Base-by-base conservation (phyloP, 2,888 invertebrate species). In the Mythimna loreyi region DNA sequence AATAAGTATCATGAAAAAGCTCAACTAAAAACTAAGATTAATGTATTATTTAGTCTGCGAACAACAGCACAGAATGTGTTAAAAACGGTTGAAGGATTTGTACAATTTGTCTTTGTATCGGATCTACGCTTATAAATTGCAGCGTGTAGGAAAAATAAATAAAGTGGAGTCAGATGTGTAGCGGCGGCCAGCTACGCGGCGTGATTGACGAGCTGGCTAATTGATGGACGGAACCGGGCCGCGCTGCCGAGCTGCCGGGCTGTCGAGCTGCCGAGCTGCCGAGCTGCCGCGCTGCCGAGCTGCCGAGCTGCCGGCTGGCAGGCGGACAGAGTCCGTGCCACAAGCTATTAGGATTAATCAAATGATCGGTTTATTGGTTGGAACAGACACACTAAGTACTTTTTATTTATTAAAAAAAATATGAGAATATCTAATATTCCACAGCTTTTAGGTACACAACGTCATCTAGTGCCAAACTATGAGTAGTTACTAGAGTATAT, bases 91-190 rank as follows among this genome's bases (percentile, higher is more conserved):
- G 43, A 67, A 55, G 28, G 55, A 56, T 57, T 75, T 40, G 25
- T 43, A 52, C 45, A 50, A 68, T 68, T 52, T 75, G 69, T 73
- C 61, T 73, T 43, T 56, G 45, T 52, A 47, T 57, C 25, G 49
- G 30, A 67, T 43, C 47, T 66, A 55, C 13, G 16, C 25, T 47
- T 59, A 40, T 45, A 67, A 25, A 73, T 74, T 74, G 70, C 62
- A 58, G 57, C 62, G 30, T 28, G 19, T 25, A 43, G 28, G 19
- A 40, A 36, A 58, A 69, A 63, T 62, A 74, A 58, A 62, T 58
- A 40, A 16, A 47, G 8, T 33, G 21, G 9, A 30, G 16, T 60
- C 4, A 16, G 47, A 30, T 40, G 33, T 28, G 45, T 45, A 43
- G 50, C 28, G 56, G 50, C 52, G 49, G 25, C 45, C 7, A 13